Percentiles rank a stretch among this genome's conserved stretches.
phyloP scores from a whole-genome alignment of 1,140 invertebrate species.

The Heliconius hermathena region DNA sequence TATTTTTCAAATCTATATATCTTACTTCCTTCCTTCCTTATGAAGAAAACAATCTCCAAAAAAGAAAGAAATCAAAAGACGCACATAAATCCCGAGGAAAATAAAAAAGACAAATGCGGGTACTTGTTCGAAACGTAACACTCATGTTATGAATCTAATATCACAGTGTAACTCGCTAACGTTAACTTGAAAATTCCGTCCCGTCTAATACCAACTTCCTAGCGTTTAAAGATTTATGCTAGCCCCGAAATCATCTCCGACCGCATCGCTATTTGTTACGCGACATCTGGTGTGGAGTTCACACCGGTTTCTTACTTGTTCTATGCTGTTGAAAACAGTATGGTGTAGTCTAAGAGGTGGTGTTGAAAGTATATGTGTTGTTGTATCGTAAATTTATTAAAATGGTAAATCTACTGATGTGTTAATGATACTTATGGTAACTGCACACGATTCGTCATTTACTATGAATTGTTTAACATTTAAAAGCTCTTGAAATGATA shows the following conservation, averaged over 20 bases:
- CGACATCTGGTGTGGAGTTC: conserved; percentile 51
- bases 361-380: not conserved
- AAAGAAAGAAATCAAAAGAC: conserved; percentile 7
- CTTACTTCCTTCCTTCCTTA: too few relatives aligned
- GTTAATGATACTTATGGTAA: too few relatives aligned
- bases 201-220: conserved; percentile 36
- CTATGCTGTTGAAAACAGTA: conserved; percentile 16
- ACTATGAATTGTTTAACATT: too few relatives aligned
- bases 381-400: not conserved
- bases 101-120: conserved; percentile 19
- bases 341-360: not conserved
- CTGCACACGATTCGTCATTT: too few relatives aligned
- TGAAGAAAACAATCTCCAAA: not conserved
- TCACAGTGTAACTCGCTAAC: conserved; percentile 32
- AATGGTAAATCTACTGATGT: not conserved
- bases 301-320: conserved; percentile 39
- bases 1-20: too few relatives aligned
- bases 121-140: conserved; percentile 2
- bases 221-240: conserved; percentile 40
- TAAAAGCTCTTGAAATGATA: too few relatives aligned
- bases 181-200: conserved; percentile 33
- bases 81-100: not conserved
- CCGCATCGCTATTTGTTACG: conserved; percentile 64
- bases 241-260: conserved; percentile 53
- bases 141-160: conserved; percentile 25